phyloP scores from a whole-genome alignment of 2,888 invertebrate species.

The Coremacera marginata region DNA sequence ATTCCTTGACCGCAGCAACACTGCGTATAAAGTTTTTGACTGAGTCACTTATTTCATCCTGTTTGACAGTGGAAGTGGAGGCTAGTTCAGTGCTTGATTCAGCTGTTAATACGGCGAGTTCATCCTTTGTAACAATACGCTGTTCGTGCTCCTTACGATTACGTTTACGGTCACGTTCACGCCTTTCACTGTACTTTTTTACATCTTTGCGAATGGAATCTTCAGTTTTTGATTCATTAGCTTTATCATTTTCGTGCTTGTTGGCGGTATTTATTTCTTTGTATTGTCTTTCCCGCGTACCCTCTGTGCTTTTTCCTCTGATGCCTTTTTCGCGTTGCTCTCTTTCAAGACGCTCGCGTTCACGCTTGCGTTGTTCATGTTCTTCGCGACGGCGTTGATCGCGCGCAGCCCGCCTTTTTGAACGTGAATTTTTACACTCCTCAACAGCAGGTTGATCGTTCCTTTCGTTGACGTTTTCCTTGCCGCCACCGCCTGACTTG shows the following conservation, averaged over 20 bases:
- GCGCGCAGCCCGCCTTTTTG: conserved; percentile 63
- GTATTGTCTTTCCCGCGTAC: not conserved
- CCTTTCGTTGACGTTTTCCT: conserved; percentile 26
- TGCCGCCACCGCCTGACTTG: conserved; percentile 43
- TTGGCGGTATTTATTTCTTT: conserved; percentile 6
- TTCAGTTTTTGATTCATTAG: conserved; percentile 43
- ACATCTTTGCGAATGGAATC: conserved; percentile 52
- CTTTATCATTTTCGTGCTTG: conserved; percentile 44
- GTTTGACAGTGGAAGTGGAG: conserved; percentile 24
- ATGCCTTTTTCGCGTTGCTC: conserved; percentile 35
- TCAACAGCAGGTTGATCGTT: conserved; percentile 46
- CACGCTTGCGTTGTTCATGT: conserved; percentile 63
- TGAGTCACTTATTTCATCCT: conserved; percentile 50
- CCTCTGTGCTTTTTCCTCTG: conserved; percentile 52
- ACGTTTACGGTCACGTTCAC: conserved; percentile 51
- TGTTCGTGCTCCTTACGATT: conserved; percentile 37
- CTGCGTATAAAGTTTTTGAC: conserved; percentile 56
- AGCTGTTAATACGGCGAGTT: not conserved
- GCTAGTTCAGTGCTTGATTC: conserved; percentile 7
- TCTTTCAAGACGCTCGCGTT: conserved; percentile 49
- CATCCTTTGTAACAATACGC: not conserved
- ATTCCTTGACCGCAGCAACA: conserved; percentile 51
- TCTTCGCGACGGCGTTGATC: conserved; percentile 65
- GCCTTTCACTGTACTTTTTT: conserved; percentile 60
- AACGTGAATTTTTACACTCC: conserved; percentile 58